Conservation (phyloP, 2,113 vertebrate species). For the Corythaeola cristata region DNA sequence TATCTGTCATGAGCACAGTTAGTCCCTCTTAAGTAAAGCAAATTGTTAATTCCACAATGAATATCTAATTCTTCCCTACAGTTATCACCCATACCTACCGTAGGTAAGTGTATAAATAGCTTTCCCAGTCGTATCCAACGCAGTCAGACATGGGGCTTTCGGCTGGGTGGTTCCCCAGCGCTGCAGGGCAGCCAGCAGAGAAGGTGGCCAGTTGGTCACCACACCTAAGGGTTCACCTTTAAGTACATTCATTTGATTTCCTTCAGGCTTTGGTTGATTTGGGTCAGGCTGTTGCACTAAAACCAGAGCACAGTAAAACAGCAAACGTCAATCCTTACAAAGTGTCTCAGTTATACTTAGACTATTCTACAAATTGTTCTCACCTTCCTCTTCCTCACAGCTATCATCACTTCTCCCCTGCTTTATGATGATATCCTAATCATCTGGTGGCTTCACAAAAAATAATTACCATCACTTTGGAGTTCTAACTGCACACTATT, state of each 20-base stretch:
- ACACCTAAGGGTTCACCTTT: slow-evolving; percentile 83
- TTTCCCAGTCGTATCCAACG: slow-evolving; percentile 89
- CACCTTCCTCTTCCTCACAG: not conserved
- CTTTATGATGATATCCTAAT: not conserved
- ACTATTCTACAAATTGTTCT: not conserved
- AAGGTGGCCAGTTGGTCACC: slow-evolving; percentile 83
- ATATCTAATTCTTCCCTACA: not conserved
- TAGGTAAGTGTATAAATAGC: slow-evolving; percentile 91
- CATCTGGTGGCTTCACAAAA: not conserved
- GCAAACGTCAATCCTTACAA: not conserved
- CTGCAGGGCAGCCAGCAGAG: slow-evolving; percentile 86
- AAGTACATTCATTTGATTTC: slow-evolving; percentile 82
- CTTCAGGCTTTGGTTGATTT: slow-evolving; percentile 92
- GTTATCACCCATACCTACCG: slow-evolving; percentile 67
- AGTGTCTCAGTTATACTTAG: not conserved
- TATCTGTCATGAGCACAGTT: not conserved
- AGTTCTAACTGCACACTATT: not conserved
- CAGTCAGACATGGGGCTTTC: slow-evolving; percentile 89
- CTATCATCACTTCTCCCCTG: not conserved
- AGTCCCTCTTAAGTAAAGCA: not conserved
- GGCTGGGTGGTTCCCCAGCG: slow-evolving; percentile 89
- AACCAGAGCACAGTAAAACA: not conserved
- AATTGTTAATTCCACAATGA: not conserved
- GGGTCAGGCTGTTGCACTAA: slow-evolving; percentile 92
- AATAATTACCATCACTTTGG: not conserved